Conservation (phyloP, 2,888 invertebrate species). For the Standfussiana lucernea region DNA sequence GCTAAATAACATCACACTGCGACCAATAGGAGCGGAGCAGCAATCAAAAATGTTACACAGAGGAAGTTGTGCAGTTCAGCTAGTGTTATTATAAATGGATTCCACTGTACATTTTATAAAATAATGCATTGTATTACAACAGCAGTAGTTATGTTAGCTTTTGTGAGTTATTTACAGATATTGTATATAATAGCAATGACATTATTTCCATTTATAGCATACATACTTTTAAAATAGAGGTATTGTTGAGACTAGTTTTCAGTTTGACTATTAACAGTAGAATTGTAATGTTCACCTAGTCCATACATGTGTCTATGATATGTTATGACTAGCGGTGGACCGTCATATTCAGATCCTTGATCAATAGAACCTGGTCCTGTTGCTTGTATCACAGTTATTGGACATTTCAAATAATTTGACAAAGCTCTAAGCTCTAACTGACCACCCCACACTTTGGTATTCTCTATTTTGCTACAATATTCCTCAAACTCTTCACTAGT, state of each 20-base stretch:
- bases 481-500: conserved; percentile 94
- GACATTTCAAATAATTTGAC: conserved; percentile 93
- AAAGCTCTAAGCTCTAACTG: conserved; percentile 97
- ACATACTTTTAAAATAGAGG: not conserved
- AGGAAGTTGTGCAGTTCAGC: too few relatives aligned
- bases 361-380: conserved; percentile 92
- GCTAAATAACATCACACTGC: too few relatives aligned
- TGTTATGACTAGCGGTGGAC: conserved; percentile 93
- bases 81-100: too few relatives aligned
- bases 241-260: conserved; percentile 48
- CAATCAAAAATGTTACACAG: too few relatives aligned
- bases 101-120: conserved; percentile 24
- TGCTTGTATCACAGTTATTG: conserved; percentile 97
- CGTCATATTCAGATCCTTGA: conserved; percentile 94
- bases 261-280: conserved; percentile 87
- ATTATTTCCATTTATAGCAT: not conserved
- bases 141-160: not conserved
- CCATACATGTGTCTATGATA: conserved; percentile 98
- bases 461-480: conserved; percentile 95
- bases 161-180: conserved; percentile 7
- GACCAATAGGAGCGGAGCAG: too few relatives aligned
- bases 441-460: conserved; percentile 98
- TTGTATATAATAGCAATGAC: not conserved
- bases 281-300: conserved; percentile 99
- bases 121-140: conserved; percentile 2